Evolutionary conservation across 1,140 invertebrate genomes (phyloP), one percentile per base, ranked within the genome.

Genomic region (Hyphantria cunea): DNA sequence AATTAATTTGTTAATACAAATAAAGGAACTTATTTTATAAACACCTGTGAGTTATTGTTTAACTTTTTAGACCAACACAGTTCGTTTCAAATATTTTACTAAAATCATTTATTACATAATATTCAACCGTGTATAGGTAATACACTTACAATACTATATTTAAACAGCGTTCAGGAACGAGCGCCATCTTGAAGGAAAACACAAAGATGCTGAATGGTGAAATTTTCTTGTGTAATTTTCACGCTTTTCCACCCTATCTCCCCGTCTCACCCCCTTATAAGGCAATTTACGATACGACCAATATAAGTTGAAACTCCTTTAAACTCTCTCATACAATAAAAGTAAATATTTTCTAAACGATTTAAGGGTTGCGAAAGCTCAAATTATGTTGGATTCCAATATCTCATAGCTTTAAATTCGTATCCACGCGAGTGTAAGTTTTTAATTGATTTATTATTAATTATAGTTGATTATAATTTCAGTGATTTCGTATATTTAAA

Each of bases 211-310:
- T 87, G 87, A 90, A 90, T 85, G 79, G 83, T 71, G 86, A 88
- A 89, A 90, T 86, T 90, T 90, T 90, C 87, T 90, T 87, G 83
- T 88, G 82, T 89, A 90, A 90, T 90, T 90, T 89, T 89, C 86
- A 78, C 86, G 76, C 78, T 83, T 78, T 78, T 81, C 79, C 79
- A 76, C 76, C 73, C 68, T 61, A 55, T 48, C 63, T 39, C 52
- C 49, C 54, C 39, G 25, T 15, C 0, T 25, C 10, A 32, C 44
- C 25, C 8, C 44, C 69, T 62, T 45, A 53, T 41, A 39, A 68
- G 76, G 78, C 74, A 82, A 79, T 81, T 78, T 72, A 47, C 42
- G 32, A 55, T 54, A 58, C 65, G 47, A 64, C 84, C 84, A 77
- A 53, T 52, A 1, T 71, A 66, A 12, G n/a, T 45, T 62, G 80